phyloP scores from a whole-genome alignment of 2,888 invertebrate species.

The Drosophila tripunctata region DNA sequence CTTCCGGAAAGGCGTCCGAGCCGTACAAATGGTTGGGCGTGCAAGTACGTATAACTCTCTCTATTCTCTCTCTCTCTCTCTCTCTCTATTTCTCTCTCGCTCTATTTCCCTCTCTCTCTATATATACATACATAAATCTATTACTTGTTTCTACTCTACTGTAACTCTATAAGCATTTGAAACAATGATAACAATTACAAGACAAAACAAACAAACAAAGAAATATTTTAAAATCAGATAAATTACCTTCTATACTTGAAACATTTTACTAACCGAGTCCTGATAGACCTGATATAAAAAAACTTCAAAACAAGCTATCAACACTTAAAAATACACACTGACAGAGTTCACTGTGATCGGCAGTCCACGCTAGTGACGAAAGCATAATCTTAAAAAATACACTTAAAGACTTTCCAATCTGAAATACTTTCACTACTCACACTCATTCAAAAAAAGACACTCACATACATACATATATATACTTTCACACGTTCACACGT shows the following conservation, averaged over 20 bases:
- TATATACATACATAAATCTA: slow-evolving; percentile 48
- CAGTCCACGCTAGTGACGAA: too few species aligned
- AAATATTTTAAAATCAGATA: slow-evolving; percentile 28
- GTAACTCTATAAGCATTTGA: slow-evolving; percentile 55
- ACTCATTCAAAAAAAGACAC: slow-evolving; percentile 21
- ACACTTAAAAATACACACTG: slow-evolving; percentile 7
- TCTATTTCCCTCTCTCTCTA: slow-evolving; percentile 48
- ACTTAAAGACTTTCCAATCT: slow-evolving; percentile 4
- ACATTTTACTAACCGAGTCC: slow-evolving; percentile 40
- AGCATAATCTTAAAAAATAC: slow-evolving; percentile 9
- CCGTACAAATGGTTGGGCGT: slow-evolving; percentile 99
- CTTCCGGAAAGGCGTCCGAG: slow-evolving; percentile 99
- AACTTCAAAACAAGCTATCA: not conserved
- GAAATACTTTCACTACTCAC: not conserved
- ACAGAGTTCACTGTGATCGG: too few species aligned
- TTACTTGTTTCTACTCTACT: slow-evolving; percentile 49
- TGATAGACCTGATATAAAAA: slow-evolving; percentile 5
- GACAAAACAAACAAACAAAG: slow-evolving; percentile 18
- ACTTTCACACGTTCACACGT: slow-evolving; percentile 30
- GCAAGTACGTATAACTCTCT: slow-evolving; percentile 94
- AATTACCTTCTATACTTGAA: slow-evolving; percentile 20
- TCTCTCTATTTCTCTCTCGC: slow-evolving; percentile 48
- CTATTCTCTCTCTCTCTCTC: slow-evolving; percentile 55
- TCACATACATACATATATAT: not conserved
- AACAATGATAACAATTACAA: slow-evolving; percentile 22